Base-by-base conservation (phyloP, 2,113 vertebrate genomes). In the Pseudopodoces humilis region DNA sequence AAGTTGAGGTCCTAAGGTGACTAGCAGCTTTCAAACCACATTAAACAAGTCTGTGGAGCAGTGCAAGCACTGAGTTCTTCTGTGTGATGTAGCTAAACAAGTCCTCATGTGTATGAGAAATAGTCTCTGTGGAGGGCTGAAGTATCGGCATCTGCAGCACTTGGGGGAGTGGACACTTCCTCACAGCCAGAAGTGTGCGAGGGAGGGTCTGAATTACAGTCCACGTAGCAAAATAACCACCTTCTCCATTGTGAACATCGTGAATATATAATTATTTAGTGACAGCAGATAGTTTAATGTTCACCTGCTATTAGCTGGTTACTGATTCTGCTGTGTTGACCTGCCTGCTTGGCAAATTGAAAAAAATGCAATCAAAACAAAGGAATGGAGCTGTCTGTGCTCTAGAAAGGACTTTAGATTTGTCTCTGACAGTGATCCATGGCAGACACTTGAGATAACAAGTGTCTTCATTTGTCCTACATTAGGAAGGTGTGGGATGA, bases 331-430 rank as follows among this genome's bases (percentile, higher is more conserved):
- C 35, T 65, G 55, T 59, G n/a, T 60, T 94, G 83, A 91, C 72
- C 69, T 78, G 24, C 49, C 63, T 90, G 23, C 60, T 74, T 89
- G 56, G 77, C 20, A 81, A 92, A 74, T 63, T 70, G 56, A 39
- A 91, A 86, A 86, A 94, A 95, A 86, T 55, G 76, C 35, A 59
- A 43, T 74, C 59, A 74, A 91, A 96, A 77, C 60, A 74, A 83
- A 89, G 64, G 62, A 75, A 70, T 68, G 14, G 24, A 67, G 43
- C 56, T 94, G 60, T 78, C 72, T 89, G 47, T 27, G 24, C 47
- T 60, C 43, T 39, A 33, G 70, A 47, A 86, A n/a, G 56, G 69
- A 63, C 65, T 83, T 94, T 3, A 67, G 64, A 87, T 87, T 89
- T 87, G 47, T 75, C 62, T 74, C 43, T 89, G 69, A 88, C 80